Base-by-base conservation (phyloP, 1,140 invertebrate species). In the Drosophila quadrilineata region DNA sequence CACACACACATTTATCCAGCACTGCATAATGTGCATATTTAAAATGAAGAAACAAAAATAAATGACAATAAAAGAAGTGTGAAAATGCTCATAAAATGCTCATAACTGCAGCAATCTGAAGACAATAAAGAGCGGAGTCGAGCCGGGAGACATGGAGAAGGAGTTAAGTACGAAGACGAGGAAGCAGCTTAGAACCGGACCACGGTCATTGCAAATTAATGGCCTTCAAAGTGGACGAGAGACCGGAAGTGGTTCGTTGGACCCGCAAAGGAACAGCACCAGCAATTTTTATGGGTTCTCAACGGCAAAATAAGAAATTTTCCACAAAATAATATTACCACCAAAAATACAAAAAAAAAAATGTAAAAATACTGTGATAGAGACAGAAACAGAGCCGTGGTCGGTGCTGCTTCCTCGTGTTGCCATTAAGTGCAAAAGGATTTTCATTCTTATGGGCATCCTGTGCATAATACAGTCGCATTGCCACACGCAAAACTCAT, bases 391-490 rank as follows among this genome's bases (percentile, higher is more conserved):
- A 43, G 40, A 26, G 26, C 36, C 46, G 31, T 19, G 31, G 26
- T 40, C 33, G 22, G 35, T 64, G 63, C 19, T 26, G 28, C 29
- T 54, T 36, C 40, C 68, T 65, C 74, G 66, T 86, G 79, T 79
- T 85, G 79, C 75, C 80, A 85, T 85, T 85, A 86, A 85, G 79
- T 85, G 79, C 80, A 85, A 85, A 86, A 85, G 74, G 79, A 85
- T 85, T 85, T 85, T 79, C 80, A 85, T 85, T 85, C 80, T 85
- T 85, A 85, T 86, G 80, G 71, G 75, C 80, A 85, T 85, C 80
- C 80, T 85, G 79, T 85, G 80, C 75, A 79, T 85, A 86, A 85
- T 85, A 85, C 74, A 80, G 63, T 75, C 70, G 74, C 80, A 72
- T 65, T 53, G 50, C 29, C 74, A 72, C 79, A 85, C 79, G 79